Base-by-base conservation (phyloP, 2,797 vertebrate genomes). In the Acipenser ruthenus region DNA sequence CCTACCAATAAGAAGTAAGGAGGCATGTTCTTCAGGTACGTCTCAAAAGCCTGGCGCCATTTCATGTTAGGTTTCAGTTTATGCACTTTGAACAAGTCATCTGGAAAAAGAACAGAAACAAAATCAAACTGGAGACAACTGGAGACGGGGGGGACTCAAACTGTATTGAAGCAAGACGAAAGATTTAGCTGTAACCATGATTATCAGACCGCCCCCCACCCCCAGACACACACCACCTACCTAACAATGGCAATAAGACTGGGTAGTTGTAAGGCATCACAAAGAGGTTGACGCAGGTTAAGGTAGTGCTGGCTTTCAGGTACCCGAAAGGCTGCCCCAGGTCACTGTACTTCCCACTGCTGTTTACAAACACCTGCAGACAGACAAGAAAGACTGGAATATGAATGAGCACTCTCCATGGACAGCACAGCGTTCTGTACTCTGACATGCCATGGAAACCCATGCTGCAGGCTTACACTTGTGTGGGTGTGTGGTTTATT, bases 261-360 rank as follows among this genome's bases (percentile, higher is more conserved):
- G 95, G 95, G 73, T 93, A 99, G 91, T 99, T 99, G 88, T 97
- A 98, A 84, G 96, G 96, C 95, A 99, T 98, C 83, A 98, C 95
- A 79, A 98, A 98, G 79, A 99, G 93, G 83, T 98, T 99, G 80
- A 98, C 96, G 76, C 96, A 99, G 74, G 94, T 95, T 80, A 98
- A 92, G 65, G 93, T 89, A 69, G 93, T 98, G 89, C 96, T 99
- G 82, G 96, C 96, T 88, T 99, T 99, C 76, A 99, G 92, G 88
- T 99, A 99, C 64, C 96, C 96, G 51, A 98, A 98, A 0, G 96
- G 95, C 73, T 97, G 92, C 11, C 93, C 92, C 69, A 93, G 87
- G 72, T 98, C 96, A 60, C 84, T 95, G 76, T 94, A 94, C 78
- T 98, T 99, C 69, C 89, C 93, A 63, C 95, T 99, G 88, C 86